Evolutionary conservation across 1,140 invertebrate species (phyloP).

Genomic region (Brachionus asplanchnoidis): DNA sequence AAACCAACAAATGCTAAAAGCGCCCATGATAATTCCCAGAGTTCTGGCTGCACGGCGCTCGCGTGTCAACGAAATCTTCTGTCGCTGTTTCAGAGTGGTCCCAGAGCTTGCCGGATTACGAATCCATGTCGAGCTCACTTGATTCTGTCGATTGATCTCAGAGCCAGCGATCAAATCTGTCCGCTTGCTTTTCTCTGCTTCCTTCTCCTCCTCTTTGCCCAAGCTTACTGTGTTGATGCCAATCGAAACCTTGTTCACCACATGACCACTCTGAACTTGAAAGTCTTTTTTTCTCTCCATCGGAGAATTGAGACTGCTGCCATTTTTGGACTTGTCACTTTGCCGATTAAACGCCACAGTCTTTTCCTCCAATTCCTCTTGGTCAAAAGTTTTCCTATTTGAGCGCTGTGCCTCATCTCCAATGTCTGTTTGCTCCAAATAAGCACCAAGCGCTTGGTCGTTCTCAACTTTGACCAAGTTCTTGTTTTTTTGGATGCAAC

Average conservation of each 20-base stretch:
- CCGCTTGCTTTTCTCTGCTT: neutral
- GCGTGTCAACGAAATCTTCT: slow-evolving; percentile 85
- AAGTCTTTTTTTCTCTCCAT: neutral
- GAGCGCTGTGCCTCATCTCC: neutral
- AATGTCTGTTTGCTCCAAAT: neutral
- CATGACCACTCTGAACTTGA: neutral
- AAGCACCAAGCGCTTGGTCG: neutral
- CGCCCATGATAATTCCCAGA: slow-evolving; percentile 94
- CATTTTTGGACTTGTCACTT: neutral
- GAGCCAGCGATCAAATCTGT: neutral
- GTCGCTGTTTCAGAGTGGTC: slow-evolving; percentile 67
- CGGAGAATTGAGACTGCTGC: neutral
- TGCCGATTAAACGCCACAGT: neutral
- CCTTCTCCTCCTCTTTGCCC: neutral
- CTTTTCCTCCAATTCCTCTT: neutral
- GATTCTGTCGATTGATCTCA: neutral
- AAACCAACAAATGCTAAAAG: slow-evolving; percentile 96
- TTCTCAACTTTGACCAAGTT: neutral
- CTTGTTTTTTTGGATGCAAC: neutral
- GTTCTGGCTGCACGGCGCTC: slow-evolving; percentile 94
- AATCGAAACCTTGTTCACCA: neutral
- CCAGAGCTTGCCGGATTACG: neutral
- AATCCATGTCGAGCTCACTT: neutral
- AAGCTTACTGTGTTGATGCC: neutral
- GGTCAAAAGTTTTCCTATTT: neutral